These are phyloP conservation scores for Oryzias sinensis DNA, from an alignment of 2,797 vertebrate species.

Conservation along the genomic window DNA sequence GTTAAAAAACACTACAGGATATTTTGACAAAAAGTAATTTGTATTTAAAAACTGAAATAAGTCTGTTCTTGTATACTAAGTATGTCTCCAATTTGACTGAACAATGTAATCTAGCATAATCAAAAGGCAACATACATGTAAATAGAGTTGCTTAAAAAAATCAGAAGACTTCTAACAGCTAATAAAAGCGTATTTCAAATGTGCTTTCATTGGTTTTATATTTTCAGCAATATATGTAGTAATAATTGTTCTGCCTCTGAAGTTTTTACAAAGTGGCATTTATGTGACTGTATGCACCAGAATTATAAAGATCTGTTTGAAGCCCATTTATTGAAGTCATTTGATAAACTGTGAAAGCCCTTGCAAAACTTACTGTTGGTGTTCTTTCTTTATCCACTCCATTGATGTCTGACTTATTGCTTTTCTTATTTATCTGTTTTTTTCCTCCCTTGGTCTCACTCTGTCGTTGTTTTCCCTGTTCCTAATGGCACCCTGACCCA, in stretches of 20 bases:
- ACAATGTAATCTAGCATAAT: no score
- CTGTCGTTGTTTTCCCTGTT: conserved; percentile 59
- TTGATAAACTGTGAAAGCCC: conserved; percentile 13
- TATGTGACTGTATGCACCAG: conserved; percentile 6
- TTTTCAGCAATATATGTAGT: neutral
- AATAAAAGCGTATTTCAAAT: no score
- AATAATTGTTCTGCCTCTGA: conserved; percentile 8
- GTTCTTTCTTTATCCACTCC: conserved; percentile 39
- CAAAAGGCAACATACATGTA: no score
- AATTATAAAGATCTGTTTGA: conserved; percentile 17
- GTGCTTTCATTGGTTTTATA: no score
- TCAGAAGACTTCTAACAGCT: no score
- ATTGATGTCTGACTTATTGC: conserved; percentile 57
- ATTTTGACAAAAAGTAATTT: no score
- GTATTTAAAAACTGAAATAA: no score
- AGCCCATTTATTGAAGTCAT: conserved; percentile 10
- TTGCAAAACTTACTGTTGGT: conserved; percentile 19
- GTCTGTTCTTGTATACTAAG: no score
- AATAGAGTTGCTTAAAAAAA: no score
- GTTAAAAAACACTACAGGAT: no score
- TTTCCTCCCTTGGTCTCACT: conserved; percentile 28
- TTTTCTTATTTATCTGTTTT: conserved; percentile 57
- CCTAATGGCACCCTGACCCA: conserved; percentile 67
- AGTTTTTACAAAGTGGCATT: conserved; percentile 1
- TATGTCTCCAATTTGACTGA: no score